These are phyloP conservation scores for Tachina lurida DNA, from an alignment of 2,888 invertebrate species.

Conservation along the genomic window DNA sequence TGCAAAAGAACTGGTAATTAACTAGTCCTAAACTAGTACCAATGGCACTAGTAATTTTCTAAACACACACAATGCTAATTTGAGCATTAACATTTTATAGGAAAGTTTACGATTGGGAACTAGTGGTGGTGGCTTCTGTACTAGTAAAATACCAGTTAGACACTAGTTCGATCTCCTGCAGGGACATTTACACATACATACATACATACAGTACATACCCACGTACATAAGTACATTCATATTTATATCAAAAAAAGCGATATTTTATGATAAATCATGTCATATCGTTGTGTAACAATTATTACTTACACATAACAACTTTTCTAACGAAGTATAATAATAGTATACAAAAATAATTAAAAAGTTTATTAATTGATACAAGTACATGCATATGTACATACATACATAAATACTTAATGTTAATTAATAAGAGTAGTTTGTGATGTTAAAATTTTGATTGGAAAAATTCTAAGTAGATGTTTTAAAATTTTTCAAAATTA, in stretches of 20 bases:
- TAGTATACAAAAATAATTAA: conserved; percentile 37
- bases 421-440: conserved; percentile 65
- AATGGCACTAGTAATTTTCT: too few relatives aligned
- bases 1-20: too few relatives aligned
- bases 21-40: too few relatives aligned
- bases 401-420: conserved; percentile 53
- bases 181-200: too few relatives aligned
- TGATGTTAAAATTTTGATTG: conserved; percentile 65
- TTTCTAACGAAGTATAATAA: conserved; percentile 51
- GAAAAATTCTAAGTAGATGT: conserved; percentile 53
- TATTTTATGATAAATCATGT: conserved; percentile 55
- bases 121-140: too few relatives aligned
- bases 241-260: conserved; percentile 43
- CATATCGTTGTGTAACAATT: conserved; percentile 64
- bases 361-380: conserved; percentile 31
- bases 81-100: too few relatives aligned
- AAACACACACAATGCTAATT: too few relatives aligned
- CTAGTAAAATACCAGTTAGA: too few relatives aligned
- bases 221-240: neutral
- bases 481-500: conserved; percentile 53
- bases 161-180: too few relatives aligned
- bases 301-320: conserved; percentile 61
- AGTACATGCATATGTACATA: neutral
- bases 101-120: too few relatives aligned
- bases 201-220: neutral